Percentiles rank a stretch among this genome's conserved stretches.
These are phyloP conservation scores for Trachymyrmex septentrionalis DNA, from an alignment of 1,140 invertebrate genomes.

Conservation along the genomic window DNA sequence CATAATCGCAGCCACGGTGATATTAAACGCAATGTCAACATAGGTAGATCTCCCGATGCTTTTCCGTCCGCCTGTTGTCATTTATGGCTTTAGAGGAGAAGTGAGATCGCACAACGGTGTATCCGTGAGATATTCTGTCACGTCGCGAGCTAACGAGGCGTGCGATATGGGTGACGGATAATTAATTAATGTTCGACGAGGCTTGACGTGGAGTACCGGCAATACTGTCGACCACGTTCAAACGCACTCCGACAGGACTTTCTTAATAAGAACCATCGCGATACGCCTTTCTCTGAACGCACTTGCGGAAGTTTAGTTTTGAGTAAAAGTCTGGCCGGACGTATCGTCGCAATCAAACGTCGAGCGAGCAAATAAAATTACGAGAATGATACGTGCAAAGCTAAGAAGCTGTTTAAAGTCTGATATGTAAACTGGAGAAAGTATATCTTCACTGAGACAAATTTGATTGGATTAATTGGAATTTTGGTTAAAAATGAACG, in stretches of 20 bases:
- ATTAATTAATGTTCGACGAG: conserved; percentile 65
- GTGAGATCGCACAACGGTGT: conserved; percentile 46
- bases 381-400: not conserved
- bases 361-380: not conserved
- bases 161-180: conserved; percentile 52
- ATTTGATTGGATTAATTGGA: too few species aligned
- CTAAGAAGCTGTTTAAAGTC: not conserved
- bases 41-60: conserved; percentile 26
- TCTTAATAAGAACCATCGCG: conserved; percentile 54
- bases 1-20: conserved; percentile 3
- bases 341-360: not conserved
- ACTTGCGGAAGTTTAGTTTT: not conserved
- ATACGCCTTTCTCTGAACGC: conserved; percentile 23
- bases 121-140: conserved; percentile 29
- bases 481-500: too few species aligned
- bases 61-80: conserved; percentile 33
- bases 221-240: conserved; percentile 24
- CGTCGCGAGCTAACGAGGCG: conserved; percentile 56
- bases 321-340: not conserved
- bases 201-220: not conserved
- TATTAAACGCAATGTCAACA: conserved; percentile 45
- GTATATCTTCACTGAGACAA: not conserved
- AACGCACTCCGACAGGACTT: conserved; percentile 53
- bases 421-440: not conserved
- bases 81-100: conserved; percentile 56